phyloP scores from a whole-genome alignment of 2,888 invertebrate species.

The Onthophagus sagittarius region DNA sequence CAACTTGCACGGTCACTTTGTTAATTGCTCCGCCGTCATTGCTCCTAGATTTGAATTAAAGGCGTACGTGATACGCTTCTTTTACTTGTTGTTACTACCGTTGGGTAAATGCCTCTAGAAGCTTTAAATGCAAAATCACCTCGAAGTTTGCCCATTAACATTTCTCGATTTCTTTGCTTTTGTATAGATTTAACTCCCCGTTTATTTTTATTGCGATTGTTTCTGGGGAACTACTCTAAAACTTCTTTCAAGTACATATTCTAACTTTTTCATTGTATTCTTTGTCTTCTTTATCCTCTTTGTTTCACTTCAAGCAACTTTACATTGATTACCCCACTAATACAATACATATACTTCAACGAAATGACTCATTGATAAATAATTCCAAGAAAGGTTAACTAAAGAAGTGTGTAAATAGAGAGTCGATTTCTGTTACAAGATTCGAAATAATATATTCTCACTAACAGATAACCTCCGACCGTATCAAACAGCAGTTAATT shows the following conservation, averaged over 20 bases:
- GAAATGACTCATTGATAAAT: too few relatives aligned
- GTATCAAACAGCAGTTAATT: neutral
- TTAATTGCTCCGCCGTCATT: neutral
- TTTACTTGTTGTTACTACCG: too few relatives aligned
- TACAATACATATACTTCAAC: too few relatives aligned
- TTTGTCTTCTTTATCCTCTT: neutral
- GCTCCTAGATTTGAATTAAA: neutral
- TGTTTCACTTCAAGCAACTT: too few relatives aligned
- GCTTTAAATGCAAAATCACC: neutral
- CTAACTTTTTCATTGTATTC: neutral
- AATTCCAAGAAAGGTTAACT: too few relatives aligned
- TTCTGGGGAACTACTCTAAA: neutral
- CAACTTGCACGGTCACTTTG: neutral
- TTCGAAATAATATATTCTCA: neutral
- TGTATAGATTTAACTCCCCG: neutral
- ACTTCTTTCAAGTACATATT: neutral
- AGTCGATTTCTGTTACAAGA: neutral
- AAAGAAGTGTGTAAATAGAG: too few relatives aligned
- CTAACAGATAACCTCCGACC: neutral
- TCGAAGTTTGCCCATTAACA: neutral
- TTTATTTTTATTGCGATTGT: neutral
- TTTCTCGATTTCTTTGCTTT: neutral
- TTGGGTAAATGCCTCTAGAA: too few relatives aligned
- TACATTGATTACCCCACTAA: too few relatives aligned
- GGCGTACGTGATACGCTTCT: too few relatives aligned